Conservation (phyloP, 2,888 invertebrate species). For the Habrosyne pyritoides region DNA sequence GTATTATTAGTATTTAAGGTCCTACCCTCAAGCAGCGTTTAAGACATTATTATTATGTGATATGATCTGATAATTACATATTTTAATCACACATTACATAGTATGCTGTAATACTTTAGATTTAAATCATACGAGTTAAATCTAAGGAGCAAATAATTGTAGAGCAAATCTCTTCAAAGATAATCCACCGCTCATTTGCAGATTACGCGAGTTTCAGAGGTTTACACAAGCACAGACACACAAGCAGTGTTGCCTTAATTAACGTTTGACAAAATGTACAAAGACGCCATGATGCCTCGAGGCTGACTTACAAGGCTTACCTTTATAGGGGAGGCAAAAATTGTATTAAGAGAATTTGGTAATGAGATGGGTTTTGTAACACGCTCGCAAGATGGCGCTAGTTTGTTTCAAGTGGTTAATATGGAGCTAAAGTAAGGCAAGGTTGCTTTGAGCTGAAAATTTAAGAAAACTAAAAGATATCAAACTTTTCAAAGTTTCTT, state of each 20-base stretch:
- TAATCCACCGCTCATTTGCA: constrained; percentile 23
- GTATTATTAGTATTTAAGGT: no score
- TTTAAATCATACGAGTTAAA: no score
- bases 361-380: not conserved
- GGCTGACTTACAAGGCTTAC: constrained; percentile 26
- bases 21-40: no score
- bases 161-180: constrained; percentile 29
- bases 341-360: constrained; percentile 4
- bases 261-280: constrained; percentile 55
- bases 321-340: constrained; percentile 23
- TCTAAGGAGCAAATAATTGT: constrained; percentile 6
- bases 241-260: constrained; percentile 31
- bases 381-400: constrained; percentile 6
- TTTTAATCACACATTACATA: no score
- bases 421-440: not conserved
- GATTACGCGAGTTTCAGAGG: constrained; percentile 23
- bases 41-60: no score
- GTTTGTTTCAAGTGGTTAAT: not conserved
- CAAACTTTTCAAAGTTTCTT: no score
- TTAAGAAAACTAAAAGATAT: no score
- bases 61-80: no score
- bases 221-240: constrained; percentile 20
- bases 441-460: no score
- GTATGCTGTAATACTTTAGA: no score
- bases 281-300: constrained; percentile 32